Evolutionary conservation across 2,797 vertebrate species (phyloP).

Genomic region (Dromococcyx pavoninus): DNA sequence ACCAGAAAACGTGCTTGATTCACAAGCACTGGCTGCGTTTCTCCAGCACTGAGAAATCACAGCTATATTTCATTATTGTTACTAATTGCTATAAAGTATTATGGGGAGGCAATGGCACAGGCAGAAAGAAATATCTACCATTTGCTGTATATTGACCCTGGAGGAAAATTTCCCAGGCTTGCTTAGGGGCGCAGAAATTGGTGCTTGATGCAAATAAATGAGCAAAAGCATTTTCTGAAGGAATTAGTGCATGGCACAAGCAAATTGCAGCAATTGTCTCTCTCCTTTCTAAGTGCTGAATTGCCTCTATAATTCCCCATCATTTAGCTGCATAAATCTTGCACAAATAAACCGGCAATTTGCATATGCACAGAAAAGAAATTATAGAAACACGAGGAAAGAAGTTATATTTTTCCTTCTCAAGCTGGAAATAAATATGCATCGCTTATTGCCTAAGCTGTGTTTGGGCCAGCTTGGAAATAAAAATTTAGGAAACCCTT

Average conservation of each 20-base stretch:
- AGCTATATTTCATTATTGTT: slow-evolving; percentile 47
- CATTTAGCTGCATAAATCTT: slow-evolving; percentile 69
- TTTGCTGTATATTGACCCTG: background rate
- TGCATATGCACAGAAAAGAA: slow-evolving; percentile 66
- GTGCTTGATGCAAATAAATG: slow-evolving; percentile 21
- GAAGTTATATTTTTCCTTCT: slow-evolving; percentile 38
- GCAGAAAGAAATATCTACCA: background rate
- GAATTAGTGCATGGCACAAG: slow-evolving; percentile 38
- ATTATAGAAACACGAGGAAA: slow-evolving; percentile 52
- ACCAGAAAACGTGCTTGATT: slow-evolving; percentile 26
- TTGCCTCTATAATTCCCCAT: slow-evolving; percentile 66
- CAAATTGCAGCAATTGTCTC: slow-evolving; percentile 69
- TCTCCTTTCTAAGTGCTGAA: slow-evolving; percentile 58
- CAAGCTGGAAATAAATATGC: slow-evolving; percentile 30
- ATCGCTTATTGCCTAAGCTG: slow-evolving; percentile 22
- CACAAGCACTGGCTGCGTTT: background rate
- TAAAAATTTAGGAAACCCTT: slow-evolving; percentile 51
- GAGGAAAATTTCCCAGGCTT: slow-evolving; percentile 10
- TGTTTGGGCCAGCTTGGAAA: slow-evolving; percentile 47
- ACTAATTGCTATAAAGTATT: slow-evolving; percentile 56
- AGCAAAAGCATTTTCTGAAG: slow-evolving; percentile 37
- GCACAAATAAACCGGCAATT: slow-evolving; percentile 62
- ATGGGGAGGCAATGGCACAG: background rate
- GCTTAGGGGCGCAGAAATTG: slow-evolving; percentile 9
- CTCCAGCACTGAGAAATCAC: background rate